These are phyloP conservation scores for Heliconius himera DNA, from an alignment of 1,140 invertebrate genomes.

Conservation along the genomic window DNA sequence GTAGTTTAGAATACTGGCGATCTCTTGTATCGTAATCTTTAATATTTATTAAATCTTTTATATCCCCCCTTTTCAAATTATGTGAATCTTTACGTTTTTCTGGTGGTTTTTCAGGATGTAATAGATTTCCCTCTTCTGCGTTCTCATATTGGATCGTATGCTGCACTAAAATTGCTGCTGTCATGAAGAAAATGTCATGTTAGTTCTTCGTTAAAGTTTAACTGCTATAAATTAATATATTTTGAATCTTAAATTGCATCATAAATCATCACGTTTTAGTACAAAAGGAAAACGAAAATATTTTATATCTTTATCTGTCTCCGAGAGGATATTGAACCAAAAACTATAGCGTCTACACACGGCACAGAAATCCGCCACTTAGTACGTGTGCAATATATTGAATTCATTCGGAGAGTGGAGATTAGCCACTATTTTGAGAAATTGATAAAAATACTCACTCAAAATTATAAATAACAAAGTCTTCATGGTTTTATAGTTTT, in stretches of 20 bases:
- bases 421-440: too few relatives aligned
- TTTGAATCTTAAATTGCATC: too few relatives aligned
- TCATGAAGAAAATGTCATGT: neutral
- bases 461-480: neutral
- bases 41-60: neutral
- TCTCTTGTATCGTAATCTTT: neutral
- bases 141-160: neutral
- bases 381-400: too few relatives aligned
- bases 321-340: too few relatives aligned
- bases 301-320: too few relatives aligned
- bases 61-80: neutral
- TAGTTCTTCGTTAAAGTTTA: too few relatives aligned
- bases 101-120: neutral
- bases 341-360: too few relatives aligned
- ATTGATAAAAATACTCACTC: neutral
- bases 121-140: neutral
- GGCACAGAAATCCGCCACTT: too few relatives aligned
- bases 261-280: too few relatives aligned
- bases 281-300: too few relatives aligned
- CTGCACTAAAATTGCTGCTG: neutral
- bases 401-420: too few relatives aligned
- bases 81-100: neutral
- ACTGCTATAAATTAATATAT: too few relatives aligned
- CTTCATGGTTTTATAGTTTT: neutral
- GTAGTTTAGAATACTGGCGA: neutral